Evolutionary conservation across 2,113 vertebrate genomes (phyloP), one percentile per base, ranked within the genome.

Genomic region (Pseudois nayaur): DNA sequence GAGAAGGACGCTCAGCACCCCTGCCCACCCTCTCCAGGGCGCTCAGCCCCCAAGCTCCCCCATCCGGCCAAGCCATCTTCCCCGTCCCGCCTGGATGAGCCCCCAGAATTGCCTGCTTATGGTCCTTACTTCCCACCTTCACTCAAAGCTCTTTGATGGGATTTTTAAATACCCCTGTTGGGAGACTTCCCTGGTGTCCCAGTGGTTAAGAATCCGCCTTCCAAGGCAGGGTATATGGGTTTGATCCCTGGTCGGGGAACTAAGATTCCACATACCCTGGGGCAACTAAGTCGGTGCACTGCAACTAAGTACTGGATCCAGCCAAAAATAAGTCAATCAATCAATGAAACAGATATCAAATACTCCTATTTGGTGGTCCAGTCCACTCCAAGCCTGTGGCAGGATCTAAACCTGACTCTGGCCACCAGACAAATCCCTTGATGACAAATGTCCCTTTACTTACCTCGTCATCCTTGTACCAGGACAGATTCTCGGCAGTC

Each of bases 381-480:
- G 52, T 15, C 54, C 33, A 40, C 48, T 52, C 78, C 64, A 25
- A 36, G 81, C 19, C 88, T 6, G 3, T 0, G 50, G 50, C 2
- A 55, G 62, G 55, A 29, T 71, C 78, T 50, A 43, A 96, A 27
- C 48, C 88, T 29, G 31, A 31, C 60, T 48, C 31, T 71, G 87
- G 54, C 84, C 84, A 64, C 74, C 43, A 74, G 81, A 62, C 52
- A 16, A 7, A 21, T 27, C 57, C 84, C 43, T 1, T 9, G 54
- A 36, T 6, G 29, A 40, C 79, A 78, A 25, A 23, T 0, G 48
- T 43, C 31, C 50, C n/a, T 6, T 3, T 1, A 96, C 99, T 99
- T 96, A 99, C 99, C 99, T 99, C 99, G 4, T 99, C 99, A 17
- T 99, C 99, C 97, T 99, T 99, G 98, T 99, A 99, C 99, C 99